phyloP scores from a whole-genome alignment of 2,888 invertebrate species.

The Drosophila mulleri region DNA sequence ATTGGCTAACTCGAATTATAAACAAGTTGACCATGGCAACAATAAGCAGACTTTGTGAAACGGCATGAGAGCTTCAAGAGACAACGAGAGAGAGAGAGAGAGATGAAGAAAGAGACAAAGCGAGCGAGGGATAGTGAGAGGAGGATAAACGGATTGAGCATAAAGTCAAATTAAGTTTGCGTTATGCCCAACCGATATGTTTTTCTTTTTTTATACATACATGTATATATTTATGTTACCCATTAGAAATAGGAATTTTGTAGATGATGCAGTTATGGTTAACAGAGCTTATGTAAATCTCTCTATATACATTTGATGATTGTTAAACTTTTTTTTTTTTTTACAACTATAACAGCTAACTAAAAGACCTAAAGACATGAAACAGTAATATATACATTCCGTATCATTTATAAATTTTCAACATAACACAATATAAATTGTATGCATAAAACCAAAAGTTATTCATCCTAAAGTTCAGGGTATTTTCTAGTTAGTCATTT shows the following conservation, averaged over 20 bases:
- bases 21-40: neutral
- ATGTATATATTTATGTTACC: neutral
- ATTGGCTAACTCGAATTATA: slow-evolving; percentile 12
- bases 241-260: neutral
- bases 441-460: too few relatives aligned
- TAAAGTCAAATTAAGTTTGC: slow-evolving; percentile 7
- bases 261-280: neutral
- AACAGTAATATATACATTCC: too few relatives aligned
- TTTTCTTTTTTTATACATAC: too few relatives aligned
- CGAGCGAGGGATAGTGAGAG: neutral
- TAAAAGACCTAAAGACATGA: too few relatives aligned
- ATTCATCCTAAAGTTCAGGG: neutral
- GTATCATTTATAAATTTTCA: too few relatives aligned
- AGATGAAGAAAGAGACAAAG: neutral
- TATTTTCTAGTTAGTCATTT: too few relatives aligned
- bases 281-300: too few relatives aligned
- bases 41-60: slow-evolving; percentile 3
- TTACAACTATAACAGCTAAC: too few relatives aligned
- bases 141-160: too few relatives aligned
- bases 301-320: neutral
- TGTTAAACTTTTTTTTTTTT: too few relatives aligned
- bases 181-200: neutral
- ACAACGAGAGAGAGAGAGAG: neutral
- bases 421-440: too few relatives aligned
- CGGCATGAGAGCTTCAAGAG: neutral